A percentile compares a stretch with the other conserved stretches of the same genome.
Conservation (phyloP, 1,140 invertebrate species). For the Hermatobates lingyangjiaoensis region DNA sequence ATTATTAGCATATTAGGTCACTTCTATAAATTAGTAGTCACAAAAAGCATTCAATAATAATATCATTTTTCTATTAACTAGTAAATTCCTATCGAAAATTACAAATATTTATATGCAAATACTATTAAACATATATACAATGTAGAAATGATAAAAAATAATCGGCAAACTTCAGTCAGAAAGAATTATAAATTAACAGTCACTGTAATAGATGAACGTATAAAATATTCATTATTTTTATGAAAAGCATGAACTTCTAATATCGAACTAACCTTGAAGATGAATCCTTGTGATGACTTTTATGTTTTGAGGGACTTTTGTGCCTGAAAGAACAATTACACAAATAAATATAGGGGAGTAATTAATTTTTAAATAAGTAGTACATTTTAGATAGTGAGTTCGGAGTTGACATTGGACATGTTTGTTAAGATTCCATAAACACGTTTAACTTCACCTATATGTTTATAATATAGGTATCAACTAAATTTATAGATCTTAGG, state of each 20-base stretch:
- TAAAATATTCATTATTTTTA: background rate
- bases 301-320: conserved; percentile 17
- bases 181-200: background rate
- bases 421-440: background rate
- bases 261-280: background rate
- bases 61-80: too few relatives aligned
- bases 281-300: conserved; percentile 11
- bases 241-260: background rate
- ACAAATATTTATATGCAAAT: too few relatives aligned
- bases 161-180: background rate
- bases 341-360: background rate
- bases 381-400: background rate
- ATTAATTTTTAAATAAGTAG: background rate
- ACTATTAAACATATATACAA: background rate
- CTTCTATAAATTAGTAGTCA: too few relatives aligned
- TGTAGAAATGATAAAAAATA: background rate
- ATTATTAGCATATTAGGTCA: too few relatives aligned
- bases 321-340: conserved; percentile 16
- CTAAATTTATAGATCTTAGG: too few relatives aligned
- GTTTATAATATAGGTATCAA: background rate
- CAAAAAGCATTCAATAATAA: too few relatives aligned
- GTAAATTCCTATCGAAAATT: too few relatives aligned
- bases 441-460: background rate
- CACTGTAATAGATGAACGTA: background rate
- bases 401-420: background rate